Evolutionary conservation across 92 coral and sea anemone species (phyloP), one percentile per base, ranked within the genome.

Genomic region (Palythoa grandis): DNA sequence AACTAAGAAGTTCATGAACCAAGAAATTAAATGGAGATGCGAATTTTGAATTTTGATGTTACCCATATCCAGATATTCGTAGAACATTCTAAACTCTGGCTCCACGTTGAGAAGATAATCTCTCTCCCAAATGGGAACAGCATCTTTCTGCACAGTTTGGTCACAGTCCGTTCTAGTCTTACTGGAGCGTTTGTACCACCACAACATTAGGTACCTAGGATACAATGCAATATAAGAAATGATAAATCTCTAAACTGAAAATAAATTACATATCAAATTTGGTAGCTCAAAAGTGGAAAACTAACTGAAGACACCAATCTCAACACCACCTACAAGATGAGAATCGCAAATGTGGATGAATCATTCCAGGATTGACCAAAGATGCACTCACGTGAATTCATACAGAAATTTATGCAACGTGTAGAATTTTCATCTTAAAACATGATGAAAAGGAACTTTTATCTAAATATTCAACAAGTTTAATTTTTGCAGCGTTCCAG

Each of bases 31-130:
- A 50, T 12, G n/a, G 14, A 39, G 16, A 4, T 19, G 14, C 11
- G 4, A 20, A 20, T 11, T 68, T 29, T 11, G 15, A 0, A 73
- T 1, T 17, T 17, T 29, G 25, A 25, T 37, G 91, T 71, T 89
- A 96, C 99, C 99, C 92, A 96, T 91, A 25, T 95, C 99, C 58
- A 94, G 92, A 58, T 96, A 96, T 76, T 96, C 99, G 84, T 96
- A 93, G 88, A 96, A 96, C 97, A 96, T 92, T 75, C 99, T 89
- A 63, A 91, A 86, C 38, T 96, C 95, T 11, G 92, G 95, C 70
- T 95, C 99, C 10, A 88, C 84, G 83, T 95, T 92, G 20, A 96
- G 88, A 19, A 90, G 88, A 67, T 92, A 96, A 53, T 96, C 94
- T 43, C 60, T 90, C 90, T 96, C 98, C 97, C 97, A 95, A 35